phyloP scores from a whole-genome alignment of 2,888 invertebrate genomes.

The Digitonthophagus gazella region DNA sequence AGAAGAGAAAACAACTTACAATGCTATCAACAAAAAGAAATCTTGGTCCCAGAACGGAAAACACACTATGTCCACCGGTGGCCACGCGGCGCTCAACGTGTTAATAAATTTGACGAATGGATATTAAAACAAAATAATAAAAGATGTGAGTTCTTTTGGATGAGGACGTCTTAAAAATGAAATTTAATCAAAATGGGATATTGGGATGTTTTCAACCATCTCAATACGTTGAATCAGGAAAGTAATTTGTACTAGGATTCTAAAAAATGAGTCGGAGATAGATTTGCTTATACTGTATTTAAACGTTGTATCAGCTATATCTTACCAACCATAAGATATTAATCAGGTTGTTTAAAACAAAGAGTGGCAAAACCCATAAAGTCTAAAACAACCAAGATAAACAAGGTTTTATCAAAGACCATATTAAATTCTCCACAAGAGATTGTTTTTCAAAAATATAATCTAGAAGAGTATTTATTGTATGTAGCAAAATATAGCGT shows the following conservation, averaged over 20 bases:
- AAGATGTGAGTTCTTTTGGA: no score
- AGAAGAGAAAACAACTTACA: no score
- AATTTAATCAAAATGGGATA: no score
- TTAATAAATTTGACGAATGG: no score
- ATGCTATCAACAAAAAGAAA: no score
- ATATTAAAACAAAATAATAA: no score
- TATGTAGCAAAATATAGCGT: conserved; percentile 73
- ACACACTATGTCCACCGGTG: no score
- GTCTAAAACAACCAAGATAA: conserved; percentile 78
- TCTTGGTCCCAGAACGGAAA: no score
- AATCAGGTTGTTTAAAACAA: conserved; percentile 81
- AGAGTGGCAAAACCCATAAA: conserved; percentile 89
- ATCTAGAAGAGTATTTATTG: conserved; percentile 65
- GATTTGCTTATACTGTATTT: conserved; percentile 81
- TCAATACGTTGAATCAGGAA: conserved; percentile 82
- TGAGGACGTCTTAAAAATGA: no score
- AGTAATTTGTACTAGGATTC: conserved; percentile 82
- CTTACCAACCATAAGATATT: conserved; percentile 89
- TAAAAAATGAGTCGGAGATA: conserved; percentile 87
- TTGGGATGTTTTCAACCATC: conserved; percentile 67
- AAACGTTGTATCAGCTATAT: conserved; percentile 93
- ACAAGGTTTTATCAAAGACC: conserved; percentile 81
- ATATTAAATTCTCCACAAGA: conserved; percentile 64
- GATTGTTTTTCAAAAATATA: conserved; percentile 69
- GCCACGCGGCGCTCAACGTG: no score